phyloP scores from a whole-genome alignment of 1,140 invertebrate species.

The Leucophenga varia region DNA sequence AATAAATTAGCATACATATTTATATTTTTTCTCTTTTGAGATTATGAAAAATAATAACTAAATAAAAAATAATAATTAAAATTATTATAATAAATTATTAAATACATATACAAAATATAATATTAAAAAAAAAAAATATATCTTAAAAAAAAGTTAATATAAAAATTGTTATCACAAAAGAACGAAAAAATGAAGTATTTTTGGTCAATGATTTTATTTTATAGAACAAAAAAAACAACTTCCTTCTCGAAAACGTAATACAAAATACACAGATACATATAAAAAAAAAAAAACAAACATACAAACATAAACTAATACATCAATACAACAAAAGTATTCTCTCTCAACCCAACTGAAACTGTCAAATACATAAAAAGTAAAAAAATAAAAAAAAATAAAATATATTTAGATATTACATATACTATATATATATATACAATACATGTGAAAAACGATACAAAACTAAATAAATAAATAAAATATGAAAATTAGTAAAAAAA shows the following conservation, averaged over 20 bases:
- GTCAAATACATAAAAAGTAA: slow-evolving; percentile 43
- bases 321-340: slow-evolving; percentile 17
- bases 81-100: no score
- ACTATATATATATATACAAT: no score
- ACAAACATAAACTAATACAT: slow-evolving; percentile 39
- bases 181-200: slow-evolving; percentile 29
- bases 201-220: no score
- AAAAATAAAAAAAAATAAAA: slow-evolving; percentile 39
- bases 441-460: slow-evolving; percentile 45
- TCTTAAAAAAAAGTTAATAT: no score
- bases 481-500: no score
- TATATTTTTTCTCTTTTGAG: slow-evolving; percentile 54
- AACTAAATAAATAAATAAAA: slow-evolving; percentile 25
- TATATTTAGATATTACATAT: slow-evolving; percentile 53
- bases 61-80: no score
- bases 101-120: no score
- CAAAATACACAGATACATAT: background rate
- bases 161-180: no score
- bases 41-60: slow-evolving; percentile 39
- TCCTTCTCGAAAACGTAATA: no score
- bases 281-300: slow-evolving; percentile 3
- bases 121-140: no score
- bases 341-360: slow-evolving; percentile 53
- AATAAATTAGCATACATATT: slow-evolving; percentile 40
- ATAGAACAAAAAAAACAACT: no score